phyloP scores from a whole-genome alignment of 2,113 vertebrate genomes.

The Zapornia atra region DNA sequence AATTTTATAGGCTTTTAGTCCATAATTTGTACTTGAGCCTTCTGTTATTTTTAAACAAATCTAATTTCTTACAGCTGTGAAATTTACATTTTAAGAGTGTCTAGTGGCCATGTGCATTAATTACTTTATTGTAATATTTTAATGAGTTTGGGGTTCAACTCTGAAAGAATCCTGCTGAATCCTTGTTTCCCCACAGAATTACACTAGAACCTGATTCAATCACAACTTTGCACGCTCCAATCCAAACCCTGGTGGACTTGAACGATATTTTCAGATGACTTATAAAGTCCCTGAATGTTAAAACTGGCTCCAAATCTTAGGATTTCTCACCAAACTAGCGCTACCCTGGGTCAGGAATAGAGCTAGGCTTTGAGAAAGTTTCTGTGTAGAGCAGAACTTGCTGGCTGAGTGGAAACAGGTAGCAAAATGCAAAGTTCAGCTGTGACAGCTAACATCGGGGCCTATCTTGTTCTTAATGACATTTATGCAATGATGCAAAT shows the following conservation, averaged over 20 bases:
- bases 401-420: background rate
- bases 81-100: slow-evolving; percentile 75
- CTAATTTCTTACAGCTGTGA: slow-evolving; percentile 74
- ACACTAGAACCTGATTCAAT: slow-evolving; percentile 20
- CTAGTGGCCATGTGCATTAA: slow-evolving; percentile 72
- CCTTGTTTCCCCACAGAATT: slow-evolving; percentile 58
- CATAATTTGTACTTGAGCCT: slow-evolving; percentile 66
- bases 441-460: background rate
- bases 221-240: background rate
- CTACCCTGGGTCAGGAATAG: background rate
- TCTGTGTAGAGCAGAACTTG: background rate
- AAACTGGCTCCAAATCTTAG: background rate
- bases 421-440: background rate
- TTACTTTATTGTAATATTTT: slow-evolving; percentile 74
- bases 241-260: slow-evolving; percentile 11
- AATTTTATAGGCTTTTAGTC: slow-evolving; percentile 70
- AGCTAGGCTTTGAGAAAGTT: background rate
- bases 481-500: background rate
- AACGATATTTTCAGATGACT: background rate
- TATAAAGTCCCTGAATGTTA: background rate
- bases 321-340: background rate
- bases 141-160: slow-evolving; percentile 72
- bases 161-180: slow-evolving; percentile 55
- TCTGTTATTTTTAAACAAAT: slow-evolving; percentile 76
- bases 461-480: background rate